Percentiles rank a stretch among this genome's conserved stretches.
Evolutionary conservation across 2,113 vertebrate genomes (phyloP).

Genomic region (Atlantisia rogersi): DNA sequence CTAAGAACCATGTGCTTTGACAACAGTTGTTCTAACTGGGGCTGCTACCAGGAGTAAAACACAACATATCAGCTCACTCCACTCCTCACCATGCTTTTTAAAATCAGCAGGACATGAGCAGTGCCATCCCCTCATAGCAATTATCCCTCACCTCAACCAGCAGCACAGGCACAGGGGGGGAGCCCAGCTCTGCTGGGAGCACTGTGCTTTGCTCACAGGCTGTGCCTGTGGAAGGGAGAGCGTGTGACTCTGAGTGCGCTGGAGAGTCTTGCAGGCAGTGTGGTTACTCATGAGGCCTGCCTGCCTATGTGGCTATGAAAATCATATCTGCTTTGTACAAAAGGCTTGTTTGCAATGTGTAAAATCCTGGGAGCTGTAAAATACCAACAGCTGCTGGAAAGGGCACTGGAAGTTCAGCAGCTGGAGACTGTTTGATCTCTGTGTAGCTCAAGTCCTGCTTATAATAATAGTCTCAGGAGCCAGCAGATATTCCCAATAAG

Average conservation of each 20-base stretch:
- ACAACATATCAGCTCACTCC: background rate
- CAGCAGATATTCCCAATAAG: slow-evolving; percentile 44
- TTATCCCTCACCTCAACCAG: background rate
- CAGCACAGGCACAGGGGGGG: background rate
- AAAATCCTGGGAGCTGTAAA: slow-evolving; percentile 35
- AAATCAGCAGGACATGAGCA: background rate
- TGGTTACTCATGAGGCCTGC: background rate
- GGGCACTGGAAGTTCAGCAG: slow-evolving; percentile 50
- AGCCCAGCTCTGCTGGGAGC: background rate
- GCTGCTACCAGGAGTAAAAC: background rate
- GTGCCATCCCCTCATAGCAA: background rate
- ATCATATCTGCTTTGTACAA: slow-evolving; percentile 18
- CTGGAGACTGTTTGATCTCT: slow-evolving; percentile 55
- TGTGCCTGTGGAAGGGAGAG: rapidly evolving
- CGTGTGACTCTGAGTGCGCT: rapidly evolving
- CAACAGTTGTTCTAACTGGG: background rate
- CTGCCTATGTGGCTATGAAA: background rate
- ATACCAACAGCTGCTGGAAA: slow-evolving; percentile 41
- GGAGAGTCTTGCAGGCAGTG: background rate
- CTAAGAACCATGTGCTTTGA: background rate
- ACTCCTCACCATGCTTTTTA: background rate
- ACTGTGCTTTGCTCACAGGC: background rate
- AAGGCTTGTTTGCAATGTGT: slow-evolving; percentile 6
- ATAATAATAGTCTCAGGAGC: slow-evolving; percentile 20
- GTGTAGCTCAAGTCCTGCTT: slow-evolving; percentile 33